Evolutionary conservation across 2,113 vertebrate species (phyloP), one percentile per base, ranked within the genome.

Genomic region (Balaeniceps rex): DNA sequence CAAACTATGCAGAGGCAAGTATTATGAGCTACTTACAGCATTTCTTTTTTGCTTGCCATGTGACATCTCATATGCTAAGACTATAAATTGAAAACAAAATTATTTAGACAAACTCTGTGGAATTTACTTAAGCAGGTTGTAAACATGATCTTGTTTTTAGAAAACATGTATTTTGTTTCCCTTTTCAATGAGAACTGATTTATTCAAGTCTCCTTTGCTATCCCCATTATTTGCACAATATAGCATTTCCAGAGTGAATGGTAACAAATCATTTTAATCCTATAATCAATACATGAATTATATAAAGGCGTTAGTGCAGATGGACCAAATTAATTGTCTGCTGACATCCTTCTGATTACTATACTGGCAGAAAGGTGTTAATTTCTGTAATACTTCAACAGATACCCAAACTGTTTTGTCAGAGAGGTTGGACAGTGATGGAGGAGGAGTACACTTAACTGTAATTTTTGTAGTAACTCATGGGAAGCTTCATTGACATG

Each of bases 251-350:
- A 49, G 40, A 88, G 57, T 68, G 64, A 96, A 81, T 44, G 55
- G n/a, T 83, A 96, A 94, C 44, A 29, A 76, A 94, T 93, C 1
- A 81, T 93, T 93, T 92, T 65, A 96, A 78, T 97, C 95, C 95
- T 94, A 92, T 98, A 98, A 98, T 98, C 98, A 98, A 98, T 96
- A 97, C 96, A 98, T 98, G 98, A 98, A 98, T 99, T 98, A 98
- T 98, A 97, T 97, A 98, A 98, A 98, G 97, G 94, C 46, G 34
- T 96, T 97, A 97, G 97, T 98, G 97, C 97, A 98, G 97, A 98
- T 97, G 97, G 97, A 99, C 98, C 97, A 98, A 98, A 99, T 98
- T 98, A 99, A 98, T 98, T 98, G 98, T 98, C 98, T 98, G 94
- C 98, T 97, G 98, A 98, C 97, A 98, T 97, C 94, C 95, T 96